Evolutionary conservation across 2,113 vertebrate genomes (phyloP).

Genomic region (Sorex araneus): DNA sequence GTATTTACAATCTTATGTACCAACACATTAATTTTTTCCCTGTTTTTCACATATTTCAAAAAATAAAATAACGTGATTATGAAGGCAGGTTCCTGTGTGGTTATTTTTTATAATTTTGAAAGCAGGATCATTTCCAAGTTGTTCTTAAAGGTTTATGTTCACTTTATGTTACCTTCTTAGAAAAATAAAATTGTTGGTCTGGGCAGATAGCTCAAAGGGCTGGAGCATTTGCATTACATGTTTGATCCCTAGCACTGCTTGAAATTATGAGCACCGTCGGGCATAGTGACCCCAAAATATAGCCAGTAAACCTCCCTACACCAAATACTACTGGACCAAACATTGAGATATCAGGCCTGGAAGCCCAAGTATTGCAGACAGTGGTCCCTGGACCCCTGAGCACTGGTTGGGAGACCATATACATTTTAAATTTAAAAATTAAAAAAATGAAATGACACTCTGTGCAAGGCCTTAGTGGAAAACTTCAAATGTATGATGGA

Average conservation of each 20-base stretch:
- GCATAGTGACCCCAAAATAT: no score
- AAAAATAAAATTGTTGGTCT: no score
- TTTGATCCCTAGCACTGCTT: no score
- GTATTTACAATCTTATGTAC: conserved; percentile 29
- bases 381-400: no score
- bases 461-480: background rate
- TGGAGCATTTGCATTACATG: no score
- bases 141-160: background rate
- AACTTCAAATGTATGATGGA: background rate
- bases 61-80: background rate
- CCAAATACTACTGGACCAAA: no score
- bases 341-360: no score
- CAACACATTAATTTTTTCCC: background rate
- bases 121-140: background rate
- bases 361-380: no score
- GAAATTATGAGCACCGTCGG: background rate
- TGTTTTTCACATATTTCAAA: background rate
- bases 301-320: no score
- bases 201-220: no score
- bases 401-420: no score
- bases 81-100: background rate
- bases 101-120: background rate
- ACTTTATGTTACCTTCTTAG: background rate
- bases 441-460: background rate
- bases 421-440: no score